Evolutionary conservation across 1,140 invertebrate species (phyloP).

Genomic region (Cydia strobilella): DNA sequence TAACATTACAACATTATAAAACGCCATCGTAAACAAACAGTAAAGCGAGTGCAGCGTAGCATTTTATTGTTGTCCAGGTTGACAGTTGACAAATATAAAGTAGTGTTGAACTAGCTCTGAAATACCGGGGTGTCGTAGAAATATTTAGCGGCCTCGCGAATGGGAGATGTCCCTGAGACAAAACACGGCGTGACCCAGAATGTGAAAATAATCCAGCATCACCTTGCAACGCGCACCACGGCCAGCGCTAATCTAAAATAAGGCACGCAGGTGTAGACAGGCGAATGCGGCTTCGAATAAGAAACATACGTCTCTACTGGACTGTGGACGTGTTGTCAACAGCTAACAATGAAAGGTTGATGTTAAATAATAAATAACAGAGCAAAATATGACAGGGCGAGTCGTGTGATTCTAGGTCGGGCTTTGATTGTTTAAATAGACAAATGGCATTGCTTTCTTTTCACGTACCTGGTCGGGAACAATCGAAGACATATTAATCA

Average conservation of each 20-base stretch:
- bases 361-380: slow-evolving; percentile 40
- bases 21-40: background rate
- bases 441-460: slow-evolving; percentile 31
- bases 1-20: slow-evolving; percentile 22
- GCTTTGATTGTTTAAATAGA: slow-evolving; percentile 35
- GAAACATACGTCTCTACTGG: slow-evolving; percentile 33
- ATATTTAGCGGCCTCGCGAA: slow-evolving; percentile 47
- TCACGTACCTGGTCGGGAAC: background rate
- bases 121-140: slow-evolving; percentile 44
- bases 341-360: slow-evolving; percentile 42
- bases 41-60: background rate
- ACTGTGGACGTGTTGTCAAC: slow-evolving; percentile 41
- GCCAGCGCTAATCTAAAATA: slow-evolving; percentile 67
- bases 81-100: slow-evolving; percentile 19
- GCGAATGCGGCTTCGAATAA: slow-evolving; percentile 55
- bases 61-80: slow-evolving; percentile 1
- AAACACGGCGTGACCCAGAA: slow-evolving; percentile 69
- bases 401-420: slow-evolving; percentile 32
- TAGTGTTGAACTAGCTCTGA: slow-evolving; percentile 42
- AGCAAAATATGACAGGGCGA: slow-evolving; percentile 39
- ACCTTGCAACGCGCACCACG: slow-evolving; percentile 66
- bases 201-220: slow-evolving; percentile 72
- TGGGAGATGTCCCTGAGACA: slow-evolving; percentile 68
- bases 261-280: slow-evolving; percentile 64
- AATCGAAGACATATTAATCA: slow-evolving; percentile 26